These are phyloP conservation scores for Vanessa cardui DNA, from an alignment of 2,888 invertebrate genomes.

Conservation along the genomic window DNA sequence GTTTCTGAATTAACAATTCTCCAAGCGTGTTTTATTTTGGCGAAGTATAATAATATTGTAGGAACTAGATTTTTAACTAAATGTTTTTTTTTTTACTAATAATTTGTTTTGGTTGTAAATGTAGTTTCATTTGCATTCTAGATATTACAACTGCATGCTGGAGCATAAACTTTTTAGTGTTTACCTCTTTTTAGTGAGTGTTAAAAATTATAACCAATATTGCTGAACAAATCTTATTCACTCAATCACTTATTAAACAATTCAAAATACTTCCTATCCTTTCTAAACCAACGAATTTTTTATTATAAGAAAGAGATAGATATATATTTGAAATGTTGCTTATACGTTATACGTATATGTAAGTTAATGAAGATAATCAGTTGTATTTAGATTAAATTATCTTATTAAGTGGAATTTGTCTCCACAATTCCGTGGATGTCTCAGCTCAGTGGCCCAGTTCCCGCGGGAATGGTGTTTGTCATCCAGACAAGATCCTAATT, in stretches of 20 bases:
- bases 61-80: slow-evolving; percentile 39
- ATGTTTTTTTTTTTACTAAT: slow-evolving; percentile 16
- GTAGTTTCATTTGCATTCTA: neutral
- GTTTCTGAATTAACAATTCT: slow-evolving; percentile 79
- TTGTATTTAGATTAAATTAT: neutral
- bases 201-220: no score
- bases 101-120: slow-evolving; percentile 1
- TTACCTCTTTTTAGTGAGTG: no score
- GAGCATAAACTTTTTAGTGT: no score
- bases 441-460: slow-evolving; percentile 42
- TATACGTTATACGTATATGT: no score
- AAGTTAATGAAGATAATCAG: no score
- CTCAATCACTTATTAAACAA: no score
- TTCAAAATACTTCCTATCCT: no score
- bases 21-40: slow-evolving; percentile 72
- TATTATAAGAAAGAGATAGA: no score
- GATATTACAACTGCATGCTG: no score
- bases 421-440: slow-evolving; percentile 12
- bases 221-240: no score
- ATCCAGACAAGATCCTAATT: slow-evolving; percentile 69
- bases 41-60: slow-evolving; percentile 56
- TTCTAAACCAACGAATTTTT: no score
- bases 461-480: slow-evolving; percentile 63
- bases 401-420: neutral
- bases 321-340: no score